Conservation (phyloP, 2,113 vertebrate species). For the Oxyura jamaicensis region DNA sequence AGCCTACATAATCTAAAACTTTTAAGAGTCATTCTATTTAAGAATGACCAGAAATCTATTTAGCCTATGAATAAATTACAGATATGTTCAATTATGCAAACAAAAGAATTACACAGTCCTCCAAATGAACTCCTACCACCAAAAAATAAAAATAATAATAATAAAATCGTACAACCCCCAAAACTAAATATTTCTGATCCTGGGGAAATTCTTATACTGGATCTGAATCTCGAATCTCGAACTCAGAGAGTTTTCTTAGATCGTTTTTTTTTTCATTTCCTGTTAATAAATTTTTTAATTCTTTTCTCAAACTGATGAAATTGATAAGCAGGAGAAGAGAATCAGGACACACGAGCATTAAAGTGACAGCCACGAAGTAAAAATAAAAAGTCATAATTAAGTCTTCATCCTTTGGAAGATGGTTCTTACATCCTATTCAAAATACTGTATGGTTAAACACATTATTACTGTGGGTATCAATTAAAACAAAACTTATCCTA, state of each 20-base stretch:
- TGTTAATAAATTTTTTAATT: neutral
- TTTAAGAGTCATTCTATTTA: neutral
- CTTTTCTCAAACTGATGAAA: neutral
- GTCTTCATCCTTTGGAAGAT: neutral
- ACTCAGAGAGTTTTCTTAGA: neutral
- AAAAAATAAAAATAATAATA: neutral
- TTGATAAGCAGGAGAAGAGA: neutral
- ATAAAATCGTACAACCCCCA: accelerated
- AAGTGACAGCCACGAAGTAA: neutral
- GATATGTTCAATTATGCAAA: neutral
- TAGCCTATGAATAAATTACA: neutral
- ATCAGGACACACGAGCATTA: neutral
- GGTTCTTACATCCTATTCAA: neutral
- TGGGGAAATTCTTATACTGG: neutral
- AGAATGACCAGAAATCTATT: neutral
- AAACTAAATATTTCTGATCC: neutral
- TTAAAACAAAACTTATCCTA: neutral
- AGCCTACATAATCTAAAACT: neutral
- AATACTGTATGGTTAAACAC: neutral
- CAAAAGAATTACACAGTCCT: neutral
- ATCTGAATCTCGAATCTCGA: neutral
- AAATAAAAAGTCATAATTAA: neutral
- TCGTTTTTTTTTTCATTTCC: neutral
- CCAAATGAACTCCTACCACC: neutral
- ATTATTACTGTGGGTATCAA: neutral